Conservation (phyloP, 2,888 invertebrate species). For the Drosophila robusta region DNA sequence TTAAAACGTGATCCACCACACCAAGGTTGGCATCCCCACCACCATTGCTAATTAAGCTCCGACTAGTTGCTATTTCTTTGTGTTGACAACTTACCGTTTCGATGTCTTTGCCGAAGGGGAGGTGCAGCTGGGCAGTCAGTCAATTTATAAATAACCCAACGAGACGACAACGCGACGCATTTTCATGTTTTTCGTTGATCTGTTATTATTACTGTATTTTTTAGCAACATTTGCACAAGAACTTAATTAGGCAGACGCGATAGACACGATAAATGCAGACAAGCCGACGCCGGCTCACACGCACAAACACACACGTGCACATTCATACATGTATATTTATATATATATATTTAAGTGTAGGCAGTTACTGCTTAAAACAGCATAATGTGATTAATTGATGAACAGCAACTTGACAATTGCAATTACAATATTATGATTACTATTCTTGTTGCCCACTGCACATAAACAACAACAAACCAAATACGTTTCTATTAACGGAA, state of each 20-base stretch:
- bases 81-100: conserved; percentile 49
- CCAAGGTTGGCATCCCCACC: not conserved
- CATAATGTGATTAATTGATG: conserved; percentile 40
- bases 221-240: conserved; percentile 55
- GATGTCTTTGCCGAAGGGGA: conserved; percentile 16
- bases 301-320: conserved; percentile 33
- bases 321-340: conserved; percentile 5
- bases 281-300: conserved; percentile 51
- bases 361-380: conserved; percentile 49
- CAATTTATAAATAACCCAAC: conserved; percentile 65
- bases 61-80: not conserved
- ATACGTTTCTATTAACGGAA: conserved; percentile 19
- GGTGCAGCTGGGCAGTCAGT: conserved; percentile 24
- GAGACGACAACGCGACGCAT: conserved; percentile 49
- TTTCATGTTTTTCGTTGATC: conserved; percentile 49
- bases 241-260: conserved; percentile 58
- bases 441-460: conserved; percentile 30
- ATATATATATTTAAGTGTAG: not conserved
- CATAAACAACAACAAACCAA: conserved; percentile 51
- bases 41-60: not conserved
- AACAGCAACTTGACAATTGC: conserved; percentile 27
- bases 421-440: conserved; percentile 60
- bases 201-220: conserved; percentile 9
- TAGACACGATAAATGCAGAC: conserved; percentile 44
- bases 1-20: no score